These are phyloP conservation scores for Archegozetes longisetosus DNA, from an alignment of 1,140 invertebrate species.

Conservation along the genomic window DNA sequence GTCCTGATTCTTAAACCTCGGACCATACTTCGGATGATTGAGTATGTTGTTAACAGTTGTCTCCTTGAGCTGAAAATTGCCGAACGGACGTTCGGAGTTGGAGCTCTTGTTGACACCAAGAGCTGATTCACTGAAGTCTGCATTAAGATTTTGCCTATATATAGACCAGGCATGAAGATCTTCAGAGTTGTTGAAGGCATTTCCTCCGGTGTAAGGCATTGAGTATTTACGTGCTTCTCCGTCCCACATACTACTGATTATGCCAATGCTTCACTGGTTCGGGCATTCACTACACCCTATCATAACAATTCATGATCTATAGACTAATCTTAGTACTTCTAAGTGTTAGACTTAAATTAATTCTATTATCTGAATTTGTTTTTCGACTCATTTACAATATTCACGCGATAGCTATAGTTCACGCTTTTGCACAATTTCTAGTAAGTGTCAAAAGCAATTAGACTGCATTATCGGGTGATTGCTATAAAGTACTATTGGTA, in stretches of 20 bases:
- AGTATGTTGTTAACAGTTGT: conserved; percentile 84
- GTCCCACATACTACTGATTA: neutral
- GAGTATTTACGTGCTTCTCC: neutral
- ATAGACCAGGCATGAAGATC: conserved; percentile 91
- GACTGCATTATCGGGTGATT: too few species aligned
- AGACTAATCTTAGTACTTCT: too few species aligned
- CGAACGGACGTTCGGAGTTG: conserved; percentile 27
- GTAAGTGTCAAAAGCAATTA: too few species aligned
- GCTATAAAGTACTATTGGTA: too few species aligned
- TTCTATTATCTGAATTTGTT: too few species aligned
- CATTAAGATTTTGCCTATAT: conserved; percentile 86
- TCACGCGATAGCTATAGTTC: too few species aligned
- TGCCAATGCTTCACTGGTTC: neutral
- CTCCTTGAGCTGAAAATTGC: conserved; percentile 78
- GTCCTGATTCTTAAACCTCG: conserved; percentile 45
- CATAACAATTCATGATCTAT: neutral
- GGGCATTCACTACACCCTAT: neutral
- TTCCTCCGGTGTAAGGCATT: neutral
- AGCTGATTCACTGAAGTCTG: conserved; percentile 83
- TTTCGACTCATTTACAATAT: too few species aligned
- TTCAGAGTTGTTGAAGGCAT: conserved; percentile 41
- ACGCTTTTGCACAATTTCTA: too few species aligned
- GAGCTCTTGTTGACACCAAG: conserved; percentile 37
- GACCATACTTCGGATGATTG: conserved; percentile 47
- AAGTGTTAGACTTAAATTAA: too few species aligned